A percentile compares a stretch with the other conserved stretches of the same genome.
Conservation (phyloP, 2,797 vertebrate species). For the Argya squamiceps region DNA sequence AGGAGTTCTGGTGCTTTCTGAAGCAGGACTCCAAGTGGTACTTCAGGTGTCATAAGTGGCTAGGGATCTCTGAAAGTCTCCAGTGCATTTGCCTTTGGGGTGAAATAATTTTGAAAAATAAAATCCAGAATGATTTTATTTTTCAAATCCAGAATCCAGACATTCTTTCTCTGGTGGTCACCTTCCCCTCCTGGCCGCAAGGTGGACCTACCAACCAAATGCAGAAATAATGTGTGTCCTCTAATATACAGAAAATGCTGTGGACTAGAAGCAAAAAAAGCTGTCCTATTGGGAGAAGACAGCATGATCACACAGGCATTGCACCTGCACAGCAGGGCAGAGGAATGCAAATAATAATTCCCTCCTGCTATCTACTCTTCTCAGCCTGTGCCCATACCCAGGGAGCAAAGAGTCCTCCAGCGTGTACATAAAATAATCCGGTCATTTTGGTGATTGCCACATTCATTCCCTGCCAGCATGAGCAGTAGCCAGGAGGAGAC, state of each 20-base stretch:
- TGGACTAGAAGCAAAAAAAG: background rate
- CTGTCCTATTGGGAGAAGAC: background rate
- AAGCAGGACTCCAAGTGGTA: background rate
- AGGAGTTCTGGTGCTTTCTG: background rate
- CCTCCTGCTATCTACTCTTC: background rate
- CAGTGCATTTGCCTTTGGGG: background rate
- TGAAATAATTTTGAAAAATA: background rate
- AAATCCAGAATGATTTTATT: background rate
- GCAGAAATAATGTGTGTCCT: background rate
- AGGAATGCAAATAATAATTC: background rate
- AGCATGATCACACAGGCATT: background rate
- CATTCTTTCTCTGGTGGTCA: background rate
- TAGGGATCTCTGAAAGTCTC: background rate
- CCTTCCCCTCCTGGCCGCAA: background rate
- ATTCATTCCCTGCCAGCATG: background rate
- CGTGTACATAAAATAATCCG: background rate
- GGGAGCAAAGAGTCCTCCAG: background rate
- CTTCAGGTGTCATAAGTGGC: background rate
- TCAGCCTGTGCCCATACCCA: background rate
- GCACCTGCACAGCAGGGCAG: fast-evolving
- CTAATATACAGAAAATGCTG: background rate
- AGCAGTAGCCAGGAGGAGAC: background rate
- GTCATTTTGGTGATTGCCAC: background rate
- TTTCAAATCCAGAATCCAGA: no score
- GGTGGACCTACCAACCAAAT: background rate